Conservation (phyloP, 2,888 invertebrate genomes). For the Gisinianus flammeolus region DNA sequence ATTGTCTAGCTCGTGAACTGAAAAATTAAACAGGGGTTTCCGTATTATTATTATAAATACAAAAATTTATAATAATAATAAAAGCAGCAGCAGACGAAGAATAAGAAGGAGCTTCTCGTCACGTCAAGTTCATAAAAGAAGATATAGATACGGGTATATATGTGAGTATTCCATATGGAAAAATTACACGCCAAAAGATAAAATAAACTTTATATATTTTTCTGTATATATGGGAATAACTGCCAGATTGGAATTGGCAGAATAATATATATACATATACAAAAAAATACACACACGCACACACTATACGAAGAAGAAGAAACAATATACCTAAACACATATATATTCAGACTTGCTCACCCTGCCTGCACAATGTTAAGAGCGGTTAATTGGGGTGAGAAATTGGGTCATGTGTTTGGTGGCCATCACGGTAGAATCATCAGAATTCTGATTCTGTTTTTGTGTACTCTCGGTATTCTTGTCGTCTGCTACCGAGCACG, state of each 20-base stretch:
- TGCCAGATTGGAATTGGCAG: neutral
- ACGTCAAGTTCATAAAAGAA: no score
- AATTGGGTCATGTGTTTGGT: slow-evolving; percentile 58
- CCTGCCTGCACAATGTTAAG: slow-evolving; percentile 52
- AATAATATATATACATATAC: neutral
- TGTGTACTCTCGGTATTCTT: slow-evolving; percentile 58
- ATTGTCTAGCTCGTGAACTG: slow-evolving; percentile 33
- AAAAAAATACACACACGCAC: neutral
- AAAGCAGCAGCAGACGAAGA: no score
- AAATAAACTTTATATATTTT: no score
- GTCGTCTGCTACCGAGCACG: slow-evolving; percentile 58
- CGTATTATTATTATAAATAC: slow-evolving; percentile 9
- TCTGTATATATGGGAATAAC: neutral
- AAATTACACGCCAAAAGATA: no score
- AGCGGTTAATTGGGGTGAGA: slow-evolving; percentile 59
- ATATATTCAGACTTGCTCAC: slow-evolving; percentile 36
- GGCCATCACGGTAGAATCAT: slow-evolving; percentile 56
- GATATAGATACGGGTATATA: no score
- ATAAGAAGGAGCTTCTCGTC: no score
- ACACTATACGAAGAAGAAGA: slow-evolving; percentile 1
- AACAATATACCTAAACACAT: neutral
- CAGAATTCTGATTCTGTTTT: slow-evolving; percentile 57
- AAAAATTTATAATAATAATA: neutral
- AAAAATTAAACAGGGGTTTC: slow-evolving; percentile 29
- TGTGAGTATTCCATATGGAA: no score